Percentiles rank a stretch among this genome's conserved stretches.
These are phyloP conservation scores for Alethe castanea DNA, from an alignment of 2,113 vertebrate genomes.

Conservation along the genomic window DNA sequence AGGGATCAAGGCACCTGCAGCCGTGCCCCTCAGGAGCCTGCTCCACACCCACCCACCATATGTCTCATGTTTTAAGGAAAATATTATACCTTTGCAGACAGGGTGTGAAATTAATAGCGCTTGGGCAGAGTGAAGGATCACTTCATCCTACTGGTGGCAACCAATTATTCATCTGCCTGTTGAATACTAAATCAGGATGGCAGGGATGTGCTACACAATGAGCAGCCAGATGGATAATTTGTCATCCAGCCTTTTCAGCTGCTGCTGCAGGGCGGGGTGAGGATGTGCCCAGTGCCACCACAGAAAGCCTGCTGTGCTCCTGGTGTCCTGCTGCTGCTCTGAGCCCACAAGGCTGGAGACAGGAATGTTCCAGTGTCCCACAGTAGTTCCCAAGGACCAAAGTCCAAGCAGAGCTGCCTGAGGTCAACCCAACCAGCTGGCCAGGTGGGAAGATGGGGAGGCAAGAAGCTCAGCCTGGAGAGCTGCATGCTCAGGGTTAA, in stretches of 20 bases:
- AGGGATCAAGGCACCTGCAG: neutral
- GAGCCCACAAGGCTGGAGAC: neutral
- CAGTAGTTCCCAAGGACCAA: neutral
- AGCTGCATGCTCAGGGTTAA: neutral
- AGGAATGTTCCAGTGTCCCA: neutral
- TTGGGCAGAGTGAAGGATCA: constrained; percentile 61
- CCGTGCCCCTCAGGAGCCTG: neutral
- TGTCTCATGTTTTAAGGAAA: constrained; percentile 33
- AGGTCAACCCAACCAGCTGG: neutral
- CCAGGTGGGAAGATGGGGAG: neutral
- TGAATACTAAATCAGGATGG: constrained; percentile 62
- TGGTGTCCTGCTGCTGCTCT: neutral
- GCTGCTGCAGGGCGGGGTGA: neutral
- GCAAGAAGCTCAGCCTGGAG: neutral
- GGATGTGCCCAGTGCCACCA: neutral
- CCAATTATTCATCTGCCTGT: constrained; percentile 66
- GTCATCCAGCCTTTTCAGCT: constrained; percentile 39
- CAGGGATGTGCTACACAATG: constrained; percentile 34
- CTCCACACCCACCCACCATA: neutral
- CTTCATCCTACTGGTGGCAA: constrained; percentile 48
- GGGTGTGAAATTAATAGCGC: constrained; percentile 52
- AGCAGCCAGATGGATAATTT: constrained; percentile 55
- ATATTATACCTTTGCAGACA: constrained; percentile 47
- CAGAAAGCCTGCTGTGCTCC: neutral
- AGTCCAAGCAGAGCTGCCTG: neutral